phyloP scores from a whole-genome alignment of 2,797 vertebrate species.

The Tenualosa ilisha region DNA sequence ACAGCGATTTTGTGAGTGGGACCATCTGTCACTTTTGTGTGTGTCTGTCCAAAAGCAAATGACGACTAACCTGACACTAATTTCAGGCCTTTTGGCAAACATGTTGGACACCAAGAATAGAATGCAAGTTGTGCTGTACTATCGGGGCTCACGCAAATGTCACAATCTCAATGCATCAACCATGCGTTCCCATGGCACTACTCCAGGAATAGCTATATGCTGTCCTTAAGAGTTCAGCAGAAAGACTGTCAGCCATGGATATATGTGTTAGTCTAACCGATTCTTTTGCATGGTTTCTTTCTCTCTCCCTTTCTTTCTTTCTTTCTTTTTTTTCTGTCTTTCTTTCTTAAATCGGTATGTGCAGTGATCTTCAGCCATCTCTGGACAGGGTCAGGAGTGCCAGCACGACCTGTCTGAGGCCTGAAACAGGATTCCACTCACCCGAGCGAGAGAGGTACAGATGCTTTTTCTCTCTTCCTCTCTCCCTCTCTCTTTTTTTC shows the following conservation, averaged over 20 bases:
- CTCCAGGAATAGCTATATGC: not conserved
- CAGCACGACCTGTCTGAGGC: slow-evolving; percentile 99
- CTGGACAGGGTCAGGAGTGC: slow-evolving; percentile 98
- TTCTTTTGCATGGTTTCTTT: not conserved
- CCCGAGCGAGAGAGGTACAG: slow-evolving; percentile 96
- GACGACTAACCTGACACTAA: slow-evolving; percentile 12
- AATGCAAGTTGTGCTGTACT: not conserved
- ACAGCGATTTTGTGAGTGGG: not conserved
- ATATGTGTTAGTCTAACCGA: not conserved
- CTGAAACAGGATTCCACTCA: slow-evolving; percentile 94
- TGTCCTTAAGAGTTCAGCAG: not conserved
- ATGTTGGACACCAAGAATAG: not conserved
- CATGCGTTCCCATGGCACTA: slow-evolving; percentile 62
- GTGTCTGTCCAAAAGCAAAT: slow-evolving; percentile 20
- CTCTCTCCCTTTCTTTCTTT: slow-evolving; percentile 24
- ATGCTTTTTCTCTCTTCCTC: slow-evolving; percentile 18
- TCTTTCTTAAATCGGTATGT: slow-evolving; percentile 72
- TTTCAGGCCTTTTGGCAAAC: slow-evolving; percentile 23
- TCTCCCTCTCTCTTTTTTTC: not conserved
- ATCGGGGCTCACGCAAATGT: slow-evolving; percentile 6
- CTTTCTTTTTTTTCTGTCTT: slow-evolving; percentile 28
- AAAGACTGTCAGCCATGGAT: not conserved
- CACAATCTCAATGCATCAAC: slow-evolving; percentile 43
- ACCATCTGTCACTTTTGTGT: not conserved
- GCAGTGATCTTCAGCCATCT: slow-evolving; percentile 96